Conservation (phyloP, 2,888 invertebrate genomes). For the Galerucella calmariensis region DNA sequence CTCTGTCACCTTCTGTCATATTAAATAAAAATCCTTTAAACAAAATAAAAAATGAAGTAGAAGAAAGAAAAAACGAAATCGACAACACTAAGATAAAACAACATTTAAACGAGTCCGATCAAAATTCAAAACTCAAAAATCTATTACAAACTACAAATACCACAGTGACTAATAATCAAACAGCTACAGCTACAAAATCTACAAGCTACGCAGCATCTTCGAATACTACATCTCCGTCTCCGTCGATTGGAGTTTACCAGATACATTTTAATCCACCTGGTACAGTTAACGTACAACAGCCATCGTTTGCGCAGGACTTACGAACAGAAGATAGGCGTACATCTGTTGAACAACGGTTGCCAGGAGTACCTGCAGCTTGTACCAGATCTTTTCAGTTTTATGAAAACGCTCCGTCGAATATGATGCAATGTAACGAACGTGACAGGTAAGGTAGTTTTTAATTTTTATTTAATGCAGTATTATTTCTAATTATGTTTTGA, state of each 20-base stretch:
- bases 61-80: not conserved
- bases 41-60: not conserved
- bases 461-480: too few species aligned
- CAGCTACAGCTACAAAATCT: too few species aligned
- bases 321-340: not conserved
- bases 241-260: too few species aligned
- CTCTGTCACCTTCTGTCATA: conserved; percentile 5
- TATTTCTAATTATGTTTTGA: too few species aligned
- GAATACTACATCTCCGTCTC: too few species aligned
- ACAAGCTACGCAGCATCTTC: too few species aligned
- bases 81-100: too few species aligned
- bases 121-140: too few species aligned
- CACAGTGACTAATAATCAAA: too few species aligned
- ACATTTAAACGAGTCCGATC: too few species aligned
- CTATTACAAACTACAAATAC: too few species aligned
- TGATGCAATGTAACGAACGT: not conserved
- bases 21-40: not conserved
- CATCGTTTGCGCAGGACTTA: not conserved
- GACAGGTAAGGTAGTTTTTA: not conserved
- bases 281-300: not conserved
- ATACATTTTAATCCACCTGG: too few species aligned
- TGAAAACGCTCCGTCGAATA: not conserved
- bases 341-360: not conserved
- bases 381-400: not conserved
- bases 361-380: not conserved